Percentiles rank a stretch among this genome's conserved stretches.
Conservation (phyloP, 2,888 invertebrate species). For the Girardia tigrina region DNA sequence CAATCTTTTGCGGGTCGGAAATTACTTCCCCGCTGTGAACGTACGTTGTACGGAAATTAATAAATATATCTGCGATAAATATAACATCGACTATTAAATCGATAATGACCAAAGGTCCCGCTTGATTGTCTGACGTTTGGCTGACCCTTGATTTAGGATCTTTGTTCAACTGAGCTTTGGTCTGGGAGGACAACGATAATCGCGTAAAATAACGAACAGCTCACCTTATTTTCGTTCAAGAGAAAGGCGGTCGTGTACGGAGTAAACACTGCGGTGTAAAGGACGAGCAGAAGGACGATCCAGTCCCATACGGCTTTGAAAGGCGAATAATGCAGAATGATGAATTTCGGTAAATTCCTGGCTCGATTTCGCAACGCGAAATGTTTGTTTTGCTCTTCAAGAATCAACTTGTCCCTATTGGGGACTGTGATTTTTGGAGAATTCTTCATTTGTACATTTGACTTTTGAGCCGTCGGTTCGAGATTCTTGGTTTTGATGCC, state of each 20-base stretch:
- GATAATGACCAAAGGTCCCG: constrained; percentile 48
- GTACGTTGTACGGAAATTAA: constrained; percentile 51
- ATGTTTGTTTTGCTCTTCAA: not conserved
- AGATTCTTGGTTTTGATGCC: not conserved
- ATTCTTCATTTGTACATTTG: not conserved
- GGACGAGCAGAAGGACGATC: constrained; percentile 48
- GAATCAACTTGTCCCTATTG: not conserved
- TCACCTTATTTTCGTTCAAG: constrained; percentile 42
- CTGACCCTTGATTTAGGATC: constrained; percentile 42
- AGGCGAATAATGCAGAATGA: constrained; percentile 50
- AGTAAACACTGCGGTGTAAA: constrained; percentile 50
- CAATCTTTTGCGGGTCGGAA: constrained; percentile 48
- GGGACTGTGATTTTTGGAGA: not conserved
- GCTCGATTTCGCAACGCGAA: not conserved
- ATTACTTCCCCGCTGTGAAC: constrained; percentile 49
- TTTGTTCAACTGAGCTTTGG: constrained; percentile 43
- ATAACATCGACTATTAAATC: constrained; percentile 51
- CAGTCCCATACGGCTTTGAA: constrained; percentile 51
- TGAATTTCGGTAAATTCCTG: constrained; percentile 42
- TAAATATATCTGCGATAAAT: constrained; percentile 51
- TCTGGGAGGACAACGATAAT: too few species aligned
- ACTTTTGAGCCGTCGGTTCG: not conserved
- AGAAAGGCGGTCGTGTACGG: constrained; percentile 49
- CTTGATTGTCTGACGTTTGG: constrained; percentile 37
- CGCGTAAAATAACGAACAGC: too few species aligned